Conservation (phyloP, 2,797 vertebrate genomes). For the Sebastes cheni region DNA sequence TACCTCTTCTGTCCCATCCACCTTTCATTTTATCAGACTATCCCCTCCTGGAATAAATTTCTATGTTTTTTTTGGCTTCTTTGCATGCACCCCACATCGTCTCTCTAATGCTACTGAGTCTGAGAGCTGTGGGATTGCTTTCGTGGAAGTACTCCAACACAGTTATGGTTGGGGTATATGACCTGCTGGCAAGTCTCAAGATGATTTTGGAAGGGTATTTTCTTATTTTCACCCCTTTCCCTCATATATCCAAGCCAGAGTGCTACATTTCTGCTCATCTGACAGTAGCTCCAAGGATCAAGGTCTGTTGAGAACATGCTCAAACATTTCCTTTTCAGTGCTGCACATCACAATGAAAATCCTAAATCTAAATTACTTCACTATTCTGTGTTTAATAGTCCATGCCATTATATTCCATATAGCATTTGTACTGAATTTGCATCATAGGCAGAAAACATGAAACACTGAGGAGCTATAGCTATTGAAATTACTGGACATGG, state of each 20-base stretch:
- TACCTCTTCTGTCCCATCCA: background rate
- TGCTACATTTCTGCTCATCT: background rate
- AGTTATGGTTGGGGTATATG: slow-evolving; percentile 1
- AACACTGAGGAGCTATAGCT: background rate
- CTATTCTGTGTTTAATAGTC: background rate
- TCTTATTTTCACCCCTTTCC: background rate
- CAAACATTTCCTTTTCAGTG: background rate
- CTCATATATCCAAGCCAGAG: background rate
- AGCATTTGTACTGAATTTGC: background rate
- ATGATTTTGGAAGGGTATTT: slow-evolving; percentile 27
- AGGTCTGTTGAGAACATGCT: background rate
- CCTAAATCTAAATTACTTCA: background rate
- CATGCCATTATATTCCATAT: background rate
- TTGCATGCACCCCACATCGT: slow-evolving; percentile 23
- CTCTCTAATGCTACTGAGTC: slow-evolving; percentile 7
- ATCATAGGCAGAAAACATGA: background rate
- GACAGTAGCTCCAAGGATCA: background rate
- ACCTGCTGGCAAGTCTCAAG: slow-evolving; percentile 3
- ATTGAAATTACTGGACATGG: background rate
- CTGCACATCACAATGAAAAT: background rate
- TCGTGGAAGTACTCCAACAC: slow-evolving; percentile 30
- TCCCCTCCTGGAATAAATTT: slow-evolving; percentile 7
- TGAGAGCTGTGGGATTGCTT: slow-evolving; percentile 38
- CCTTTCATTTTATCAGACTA: background rate
- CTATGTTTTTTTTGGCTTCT: background rate